Percentiles rank a stretch among this genome's conserved stretches.
phyloP scores from a whole-genome alignment of 2,888 invertebrate genomes.

The Furcula furcula region DNA sequence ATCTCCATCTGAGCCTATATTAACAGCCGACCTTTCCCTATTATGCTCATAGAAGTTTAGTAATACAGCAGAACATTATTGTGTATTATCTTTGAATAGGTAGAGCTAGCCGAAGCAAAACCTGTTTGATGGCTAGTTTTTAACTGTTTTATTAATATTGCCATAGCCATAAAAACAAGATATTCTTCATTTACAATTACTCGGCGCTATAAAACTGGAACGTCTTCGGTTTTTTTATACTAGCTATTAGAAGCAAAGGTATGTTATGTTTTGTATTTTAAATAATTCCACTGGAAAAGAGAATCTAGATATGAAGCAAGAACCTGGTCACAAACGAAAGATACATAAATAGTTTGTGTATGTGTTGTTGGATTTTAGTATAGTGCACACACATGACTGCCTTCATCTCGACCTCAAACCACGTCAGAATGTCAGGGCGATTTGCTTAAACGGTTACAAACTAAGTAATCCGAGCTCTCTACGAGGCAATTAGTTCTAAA shows the following conservation, averaged over 20 bases:
- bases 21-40: too few species aligned
- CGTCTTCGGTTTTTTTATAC: too few species aligned
- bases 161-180: conserved; percentile 34
- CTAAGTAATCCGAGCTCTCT: conserved; percentile 30
- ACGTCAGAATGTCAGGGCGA: conserved; percentile 66
- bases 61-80: too few species aligned
- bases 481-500: conserved; percentile 36
- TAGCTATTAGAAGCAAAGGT: too few species aligned
- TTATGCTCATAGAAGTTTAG: too few species aligned
- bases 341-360: not conserved
- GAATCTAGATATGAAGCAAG: not conserved
- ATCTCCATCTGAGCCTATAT: too few species aligned
- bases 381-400: conserved; percentile 51
- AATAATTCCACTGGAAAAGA: too few species aligned
- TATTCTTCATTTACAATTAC: conserved; percentile 26
- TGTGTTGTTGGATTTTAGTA: conserved; percentile 25
- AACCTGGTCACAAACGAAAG: not conserved
- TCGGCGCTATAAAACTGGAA: not conserved
- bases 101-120: conserved; percentile 31
- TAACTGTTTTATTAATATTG: conserved; percentile 29
- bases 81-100: too few species aligned
- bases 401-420: conserved; percentile 59
- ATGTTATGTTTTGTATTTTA: too few species aligned
- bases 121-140: conserved; percentile 31
- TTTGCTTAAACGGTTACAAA: conserved; percentile 37